Conservation (phyloP, 1,140 invertebrate genomes). For the Maniola jurtina region DNA sequence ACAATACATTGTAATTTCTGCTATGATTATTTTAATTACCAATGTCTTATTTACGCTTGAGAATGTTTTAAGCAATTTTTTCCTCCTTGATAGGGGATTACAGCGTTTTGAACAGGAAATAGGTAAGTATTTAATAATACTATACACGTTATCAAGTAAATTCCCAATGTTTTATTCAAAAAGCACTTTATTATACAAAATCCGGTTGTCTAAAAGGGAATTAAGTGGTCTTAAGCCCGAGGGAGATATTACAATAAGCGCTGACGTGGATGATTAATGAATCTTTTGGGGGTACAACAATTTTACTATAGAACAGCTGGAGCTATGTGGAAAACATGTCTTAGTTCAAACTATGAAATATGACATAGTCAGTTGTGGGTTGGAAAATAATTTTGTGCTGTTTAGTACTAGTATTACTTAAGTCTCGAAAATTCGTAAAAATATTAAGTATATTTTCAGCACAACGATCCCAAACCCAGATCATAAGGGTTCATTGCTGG, state of each 20-base stretch:
- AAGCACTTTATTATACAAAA: constrained; percentile 34
- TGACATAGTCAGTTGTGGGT: not conserved
- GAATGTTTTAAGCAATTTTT: not conserved
- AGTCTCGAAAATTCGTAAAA: no score
- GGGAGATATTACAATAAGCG: constrained; percentile 34
- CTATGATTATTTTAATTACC: not conserved
- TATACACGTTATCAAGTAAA: constrained; percentile 11
- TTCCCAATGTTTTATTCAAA: constrained; percentile 31
- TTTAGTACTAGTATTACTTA: no score
- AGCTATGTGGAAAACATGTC: not conserved
- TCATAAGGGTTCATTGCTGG: no score
- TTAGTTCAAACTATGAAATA: constrained; percentile 2
- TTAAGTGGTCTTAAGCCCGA: constrained; percentile 33
- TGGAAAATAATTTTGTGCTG: not conserved
- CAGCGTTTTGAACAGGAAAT: not conserved
- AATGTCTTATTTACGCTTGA: not conserved
- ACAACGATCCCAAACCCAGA: no score
- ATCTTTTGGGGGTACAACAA: constrained; percentile 23
- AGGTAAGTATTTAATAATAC: not conserved
- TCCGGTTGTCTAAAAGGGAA: constrained; percentile 35
- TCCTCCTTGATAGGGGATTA: not conserved
- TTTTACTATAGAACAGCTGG: constrained; percentile 22
- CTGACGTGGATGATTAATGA: constrained; percentile 35
- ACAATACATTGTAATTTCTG: not conserved
- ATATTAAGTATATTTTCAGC: no score